Conservation (phyloP, 1,140 invertebrate genomes). For the Aphidius gifuensis region DNA sequence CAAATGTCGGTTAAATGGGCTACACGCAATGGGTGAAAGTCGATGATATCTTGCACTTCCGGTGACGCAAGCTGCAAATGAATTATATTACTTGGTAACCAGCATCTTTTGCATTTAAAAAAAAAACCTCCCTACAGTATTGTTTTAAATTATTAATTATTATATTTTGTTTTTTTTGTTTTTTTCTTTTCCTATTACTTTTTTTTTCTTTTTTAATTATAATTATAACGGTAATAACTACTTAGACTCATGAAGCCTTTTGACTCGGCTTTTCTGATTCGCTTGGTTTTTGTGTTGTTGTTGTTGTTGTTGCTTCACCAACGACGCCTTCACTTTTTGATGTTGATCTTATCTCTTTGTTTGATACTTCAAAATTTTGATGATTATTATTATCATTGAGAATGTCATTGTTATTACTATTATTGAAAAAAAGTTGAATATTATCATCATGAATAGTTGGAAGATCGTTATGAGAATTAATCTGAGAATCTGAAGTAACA, state of each 20-base stretch:
- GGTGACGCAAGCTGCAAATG: constrained; percentile 21
- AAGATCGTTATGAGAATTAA: background rate
- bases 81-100: background rate
- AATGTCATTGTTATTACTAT: constrained; percentile 17
- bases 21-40: constrained; percentile 11
- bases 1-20: background rate
- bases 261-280: too few relatives aligned
- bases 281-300: constrained; percentile 14
- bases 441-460: background rate
- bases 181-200: too few relatives aligned
- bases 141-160: too few relatives aligned
- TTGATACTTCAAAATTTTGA: constrained; percentile 24
- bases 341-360: constrained; percentile 35
- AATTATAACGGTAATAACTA: too few relatives aligned
- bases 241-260: too few relatives aligned
- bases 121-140: too few relatives aligned
- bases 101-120: background rate
- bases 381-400: too few relatives aligned
- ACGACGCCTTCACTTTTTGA: constrained; percentile 25
- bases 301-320: constrained; percentile 2
- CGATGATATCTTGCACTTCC: constrained; percentile 19
- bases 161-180: too few relatives aligned
- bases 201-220: too few relatives aligned
- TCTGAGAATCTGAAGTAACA: background rate
- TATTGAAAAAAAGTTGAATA: constrained; percentile 41